phyloP scores from a whole-genome alignment of 2,113 vertebrate species.

The Hydropotes inermis region DNA sequence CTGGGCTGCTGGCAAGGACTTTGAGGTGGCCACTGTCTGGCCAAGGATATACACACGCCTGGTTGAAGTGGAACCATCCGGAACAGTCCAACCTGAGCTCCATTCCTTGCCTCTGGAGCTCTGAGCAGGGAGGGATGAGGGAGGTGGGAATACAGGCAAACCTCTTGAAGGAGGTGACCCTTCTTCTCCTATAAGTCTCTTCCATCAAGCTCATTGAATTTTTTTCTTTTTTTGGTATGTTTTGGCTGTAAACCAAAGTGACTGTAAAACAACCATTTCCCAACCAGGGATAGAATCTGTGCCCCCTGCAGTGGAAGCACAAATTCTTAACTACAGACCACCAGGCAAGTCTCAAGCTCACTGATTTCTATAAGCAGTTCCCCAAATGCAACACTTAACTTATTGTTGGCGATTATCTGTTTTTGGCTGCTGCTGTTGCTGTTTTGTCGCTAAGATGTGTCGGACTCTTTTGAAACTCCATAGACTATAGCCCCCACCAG shows the following conservation, averaged over 20 bases:
- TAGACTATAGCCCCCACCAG: background rate
- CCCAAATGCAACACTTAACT: background rate
- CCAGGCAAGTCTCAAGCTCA: background rate
- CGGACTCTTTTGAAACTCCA: background rate
- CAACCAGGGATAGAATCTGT: background rate
- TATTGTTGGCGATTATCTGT: rapidly evolving
- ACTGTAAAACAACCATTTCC: background rate
- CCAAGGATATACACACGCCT: background rate
- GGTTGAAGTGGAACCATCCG: background rate
- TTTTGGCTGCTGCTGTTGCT: background rate
- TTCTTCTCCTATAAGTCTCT: background rate
- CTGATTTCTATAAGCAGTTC: background rate
- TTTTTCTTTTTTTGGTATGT: background rate
- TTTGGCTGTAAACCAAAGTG: background rate
- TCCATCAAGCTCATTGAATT: background rate
- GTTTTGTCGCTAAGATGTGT: background rate
- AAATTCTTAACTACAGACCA: background rate
- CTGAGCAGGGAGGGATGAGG: background rate
- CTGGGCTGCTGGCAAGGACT: background rate
- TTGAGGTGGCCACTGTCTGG: background rate
- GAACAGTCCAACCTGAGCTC: background rate
- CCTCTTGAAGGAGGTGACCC: background rate
- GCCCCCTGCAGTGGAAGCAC: background rate
- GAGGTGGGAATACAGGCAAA: background rate
- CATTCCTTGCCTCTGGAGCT: background rate